phyloP scores from a whole-genome alignment of 2,888 invertebrate species.

The Eudemis profundana region DNA sequence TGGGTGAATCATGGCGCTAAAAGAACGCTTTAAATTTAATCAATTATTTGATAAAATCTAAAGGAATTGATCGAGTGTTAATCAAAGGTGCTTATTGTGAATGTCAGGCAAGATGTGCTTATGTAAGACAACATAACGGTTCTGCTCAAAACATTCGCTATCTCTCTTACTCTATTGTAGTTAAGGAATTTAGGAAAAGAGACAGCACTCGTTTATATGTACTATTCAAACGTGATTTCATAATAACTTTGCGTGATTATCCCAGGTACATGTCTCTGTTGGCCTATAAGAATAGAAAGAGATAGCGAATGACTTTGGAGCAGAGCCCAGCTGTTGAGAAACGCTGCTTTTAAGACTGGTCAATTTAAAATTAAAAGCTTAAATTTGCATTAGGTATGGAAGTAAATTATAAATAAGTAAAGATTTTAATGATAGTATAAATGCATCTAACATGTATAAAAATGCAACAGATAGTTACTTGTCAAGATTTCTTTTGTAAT shows the following conservation, averaged over 20 bases:
- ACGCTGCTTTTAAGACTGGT: conserved; percentile 35
- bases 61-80: conserved; percentile 34
- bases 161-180: background rate
- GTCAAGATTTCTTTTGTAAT: no score
- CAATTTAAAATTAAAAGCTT: conserved; percentile 25
- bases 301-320: background rate
- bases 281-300: background rate
- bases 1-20: conserved; percentile 1
- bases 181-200: no score
- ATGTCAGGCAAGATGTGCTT: conserved; percentile 31
- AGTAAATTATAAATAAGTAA: background rate
- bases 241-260: no score
- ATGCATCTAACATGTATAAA: no score
- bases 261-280: no score
- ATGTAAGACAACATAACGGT: background rate
- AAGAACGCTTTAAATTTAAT: conserved; percentile 14
- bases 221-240: no score
- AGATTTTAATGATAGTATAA: background rate
- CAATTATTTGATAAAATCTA: conserved; percentile 12
- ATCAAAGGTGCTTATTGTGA: conserved; percentile 37
- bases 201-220: no score
- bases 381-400: background rate
- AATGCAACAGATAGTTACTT: no score
- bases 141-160: background rate
- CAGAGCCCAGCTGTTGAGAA: background rate